Conservation (phyloP, 2,797 vertebrate genomes). For the Arrhamphus sclerolepis region DNA sequence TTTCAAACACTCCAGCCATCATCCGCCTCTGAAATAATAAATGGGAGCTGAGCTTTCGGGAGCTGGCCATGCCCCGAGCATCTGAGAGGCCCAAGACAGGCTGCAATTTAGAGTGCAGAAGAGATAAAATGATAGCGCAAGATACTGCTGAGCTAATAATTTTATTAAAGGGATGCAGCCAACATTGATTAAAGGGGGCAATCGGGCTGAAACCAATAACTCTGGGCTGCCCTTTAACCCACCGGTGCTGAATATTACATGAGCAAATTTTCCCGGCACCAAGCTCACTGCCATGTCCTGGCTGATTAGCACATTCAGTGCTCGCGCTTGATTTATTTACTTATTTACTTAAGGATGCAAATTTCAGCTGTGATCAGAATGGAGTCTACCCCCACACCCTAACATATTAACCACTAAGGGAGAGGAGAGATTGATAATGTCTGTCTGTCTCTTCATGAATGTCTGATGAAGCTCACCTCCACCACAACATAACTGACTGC, state of each 20-base stretch:
- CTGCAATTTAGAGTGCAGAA: slow-evolving; percentile 78
- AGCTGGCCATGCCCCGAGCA: slow-evolving; percentile 78
- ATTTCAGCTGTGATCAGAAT: slow-evolving; percentile 83
- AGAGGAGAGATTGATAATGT: slow-evolving; percentile 82
- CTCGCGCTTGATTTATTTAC: slow-evolving; percentile 87
- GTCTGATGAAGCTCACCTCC: slow-evolving; percentile 77
- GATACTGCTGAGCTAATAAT: slow-evolving; percentile 89
- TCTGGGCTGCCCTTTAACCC: slow-evolving; percentile 86
- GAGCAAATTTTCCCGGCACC: slow-evolving; percentile 86
- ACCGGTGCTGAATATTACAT: slow-evolving; percentile 86
- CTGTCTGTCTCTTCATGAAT: slow-evolving; percentile 82
- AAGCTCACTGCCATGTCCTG: slow-evolving; percentile 75
- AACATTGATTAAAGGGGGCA: slow-evolving; percentile 88
- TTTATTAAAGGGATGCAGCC: slow-evolving; percentile 88
- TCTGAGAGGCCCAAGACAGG: slow-evolving; percentile 75
- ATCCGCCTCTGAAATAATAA: slow-evolving; percentile 80
- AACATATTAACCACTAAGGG: slow-evolving; percentile 76
- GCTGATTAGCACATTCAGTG: slow-evolving; percentile 84
- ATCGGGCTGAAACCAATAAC: slow-evolving; percentile 87
- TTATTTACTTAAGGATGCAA: slow-evolving; percentile 89
- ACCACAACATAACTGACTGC: slow-evolving; percentile 51
- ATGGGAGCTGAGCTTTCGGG: slow-evolving; percentile 79
- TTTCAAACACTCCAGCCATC: slow-evolving; percentile 79
- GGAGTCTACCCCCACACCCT: slow-evolving; percentile 70
- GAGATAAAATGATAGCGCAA: slow-evolving; percentile 83